Base-by-base conservation (phyloP, 2,797 vertebrate genomes). In the Esox masquinongy region DNA sequence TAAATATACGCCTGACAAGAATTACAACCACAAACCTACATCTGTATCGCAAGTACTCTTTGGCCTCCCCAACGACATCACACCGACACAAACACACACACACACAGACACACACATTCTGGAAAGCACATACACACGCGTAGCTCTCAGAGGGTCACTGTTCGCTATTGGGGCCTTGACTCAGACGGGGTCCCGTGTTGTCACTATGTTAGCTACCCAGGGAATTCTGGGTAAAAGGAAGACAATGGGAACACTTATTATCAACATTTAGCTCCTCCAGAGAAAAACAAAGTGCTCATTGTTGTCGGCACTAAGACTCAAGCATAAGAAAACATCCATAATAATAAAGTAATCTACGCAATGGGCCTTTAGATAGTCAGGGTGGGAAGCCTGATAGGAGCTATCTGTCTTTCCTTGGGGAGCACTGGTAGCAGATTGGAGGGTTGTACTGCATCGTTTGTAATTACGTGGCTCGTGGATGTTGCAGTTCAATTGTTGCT, bases 271-370 rank as follows among this genome's bases (percentile, higher is more conserved):
- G 68, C 76, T 68, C 82, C 86, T 36, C 61, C 39, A 2, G 77
- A 80, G 82, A 85, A 78, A 86, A 83, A 85, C 68, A 68, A 61
- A 80, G 80, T 31, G 74, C 76, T 79, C 76, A 47, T 79, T 72
- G 50, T 56, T 72, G 50, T 56, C n/a, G 9, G 53, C 47, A 68
- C 85, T 80, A 66, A 39, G 78, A 72, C 68, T 72, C 14, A 47
- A 66, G 77, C 17, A 8, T 34, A 68, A 74, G 79, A 75, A 76
- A 70, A 68, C 39, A 70, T 72, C 53, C n/a, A n/a, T 59, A 59
- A 59, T 51, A 49, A 79, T 81, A 69, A 71, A 75, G 68, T 79
- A 81, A 49, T 75, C n/a, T 34, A 67, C 75, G 50, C 51, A 16
- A 59, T 7, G 39, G 51, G 31, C 31, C 49, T 34, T n/a, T 3